Percentiles rank a stretch among this genome's conserved stretches.
Conservation (phyloP, 2,797 vertebrate genomes). For the Odontamblyopus lacepedii region DNA sequence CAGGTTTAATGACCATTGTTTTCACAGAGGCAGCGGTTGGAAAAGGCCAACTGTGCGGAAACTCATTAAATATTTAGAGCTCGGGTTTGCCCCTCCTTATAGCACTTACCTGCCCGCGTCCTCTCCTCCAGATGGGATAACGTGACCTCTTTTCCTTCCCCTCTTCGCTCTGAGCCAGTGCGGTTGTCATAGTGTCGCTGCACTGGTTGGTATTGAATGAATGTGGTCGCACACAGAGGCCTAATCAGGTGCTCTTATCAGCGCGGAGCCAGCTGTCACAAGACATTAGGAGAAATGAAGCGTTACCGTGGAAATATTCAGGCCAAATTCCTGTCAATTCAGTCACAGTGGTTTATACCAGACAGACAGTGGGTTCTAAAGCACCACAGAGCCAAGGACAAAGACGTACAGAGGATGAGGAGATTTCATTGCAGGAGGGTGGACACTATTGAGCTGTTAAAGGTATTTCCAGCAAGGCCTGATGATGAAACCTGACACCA, state of each 20-base stretch:
- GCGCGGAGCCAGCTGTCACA: constrained; percentile 46
- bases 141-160: constrained; percentile 68
- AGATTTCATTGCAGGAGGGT: constrained; percentile 39
- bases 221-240: constrained; percentile 51
- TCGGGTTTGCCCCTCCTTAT: constrained; percentile 67
- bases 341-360: constrained; percentile 15
- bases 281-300: constrained; percentile 45
- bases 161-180: constrained; percentile 45
- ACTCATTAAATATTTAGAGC: constrained; percentile 83
- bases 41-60: constrained; percentile 78
- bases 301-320: constrained; percentile 6
- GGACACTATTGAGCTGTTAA: constrained; percentile 49
- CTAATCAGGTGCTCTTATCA: constrained; percentile 58
- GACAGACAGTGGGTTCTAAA: constrained; percentile 7
- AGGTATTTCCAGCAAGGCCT: constrained; percentile 40
- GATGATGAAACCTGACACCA: constrained; percentile 56
- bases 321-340: constrained; percentile 10
- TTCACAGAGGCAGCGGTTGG: constrained; percentile 66
- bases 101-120: constrained; percentile 72
- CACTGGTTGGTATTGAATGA: constrained; percentile 56
- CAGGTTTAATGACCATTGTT: constrained; percentile 65
- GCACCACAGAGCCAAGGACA: constrained; percentile 16
- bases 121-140: constrained; percentile 75
- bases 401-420: constrained; percentile 20
- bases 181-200: constrained; percentile 47